Evolutionary conservation across 2,797 vertebrate species (phyloP).

Genomic region (Vireo griseus): DNA sequence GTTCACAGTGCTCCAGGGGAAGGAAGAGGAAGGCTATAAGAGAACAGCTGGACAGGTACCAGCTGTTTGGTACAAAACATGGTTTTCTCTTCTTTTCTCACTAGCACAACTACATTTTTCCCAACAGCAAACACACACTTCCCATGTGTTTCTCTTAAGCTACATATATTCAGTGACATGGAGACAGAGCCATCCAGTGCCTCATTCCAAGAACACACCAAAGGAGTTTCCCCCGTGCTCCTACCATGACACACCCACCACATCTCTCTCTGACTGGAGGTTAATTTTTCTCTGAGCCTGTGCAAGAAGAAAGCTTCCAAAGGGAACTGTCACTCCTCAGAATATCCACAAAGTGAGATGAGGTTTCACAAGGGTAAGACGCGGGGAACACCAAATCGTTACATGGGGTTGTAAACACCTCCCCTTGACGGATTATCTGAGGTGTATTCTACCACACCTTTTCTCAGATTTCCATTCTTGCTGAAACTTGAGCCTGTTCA

Average conservation of each 20-base stretch:
- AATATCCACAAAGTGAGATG: background rate
- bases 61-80: background rate
- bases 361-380: background rate
- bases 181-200: background rate
- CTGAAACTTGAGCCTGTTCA: background rate
- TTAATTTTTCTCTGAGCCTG: background rate
- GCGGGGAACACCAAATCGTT: background rate
- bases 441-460: background rate
- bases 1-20: background rate
- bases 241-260: background rate
- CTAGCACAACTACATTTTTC: background rate
- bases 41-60: background rate
- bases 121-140: background rate
- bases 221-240: background rate
- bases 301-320: background rate
- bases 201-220: background rate
- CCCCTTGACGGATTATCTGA: background rate
- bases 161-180: fast-evolving
- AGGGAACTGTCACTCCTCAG: background rate
- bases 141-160: background rate
- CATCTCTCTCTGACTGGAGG: background rate
- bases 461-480: background rate
- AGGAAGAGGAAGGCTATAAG: fast-evolving
- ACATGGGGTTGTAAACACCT: background rate
- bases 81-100: background rate